Conservation (phyloP, 2,888 invertebrate species). For the Drosophila algonquin region DNA sequence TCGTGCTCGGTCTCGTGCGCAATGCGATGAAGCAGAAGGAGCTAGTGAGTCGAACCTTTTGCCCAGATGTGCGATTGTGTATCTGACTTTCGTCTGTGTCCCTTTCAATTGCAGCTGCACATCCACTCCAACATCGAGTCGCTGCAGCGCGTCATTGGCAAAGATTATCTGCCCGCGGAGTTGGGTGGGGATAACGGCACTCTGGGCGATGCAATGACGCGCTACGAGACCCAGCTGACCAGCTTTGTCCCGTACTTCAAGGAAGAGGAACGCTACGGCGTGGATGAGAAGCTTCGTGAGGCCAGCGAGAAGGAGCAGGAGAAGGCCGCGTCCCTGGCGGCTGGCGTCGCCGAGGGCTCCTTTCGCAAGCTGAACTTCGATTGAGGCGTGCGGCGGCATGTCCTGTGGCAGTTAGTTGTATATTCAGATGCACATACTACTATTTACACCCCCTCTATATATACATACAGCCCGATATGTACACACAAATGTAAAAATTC, state of each 20-base stretch:
- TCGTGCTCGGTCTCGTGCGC: constrained; percentile 74
- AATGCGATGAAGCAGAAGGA: constrained; percentile 80
- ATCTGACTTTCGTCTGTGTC: too few species aligned
- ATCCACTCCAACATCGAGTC: constrained; percentile 80
- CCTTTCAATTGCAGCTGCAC: constrained; percentile 62
- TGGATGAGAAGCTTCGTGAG: constrained; percentile 69
- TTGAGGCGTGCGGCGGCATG: constrained; percentile 52
- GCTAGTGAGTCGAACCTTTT: constrained; percentile 60
- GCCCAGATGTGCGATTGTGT: accelerated
- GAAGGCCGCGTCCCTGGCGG: constrained; percentile 19
- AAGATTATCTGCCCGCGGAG: constrained; percentile 86
- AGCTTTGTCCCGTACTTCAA: constrained; percentile 71
- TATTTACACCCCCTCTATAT: constrained; percentile 32
- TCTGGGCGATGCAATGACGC: constrained; percentile 74
- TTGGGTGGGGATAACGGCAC: constrained; percentile 87
- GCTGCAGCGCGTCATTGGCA: constrained; percentile 85
- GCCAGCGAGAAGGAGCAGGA: constrained; percentile 56
- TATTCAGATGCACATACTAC: constrained; percentile 65
- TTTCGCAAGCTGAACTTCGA: constrained; percentile 78
- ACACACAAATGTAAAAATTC: constrained; percentile 34
- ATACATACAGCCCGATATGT: constrained; percentile 36
- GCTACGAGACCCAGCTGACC: constrained; percentile 64
- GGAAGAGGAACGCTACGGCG: constrained; percentile 75
- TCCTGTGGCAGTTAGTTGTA: constrained; percentile 54
- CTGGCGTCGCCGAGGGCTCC: constrained; percentile 59